These are phyloP conservation scores for Scortum barcoo DNA, from an alignment of 2,113 vertebrate genomes.

Conservation along the genomic window DNA sequence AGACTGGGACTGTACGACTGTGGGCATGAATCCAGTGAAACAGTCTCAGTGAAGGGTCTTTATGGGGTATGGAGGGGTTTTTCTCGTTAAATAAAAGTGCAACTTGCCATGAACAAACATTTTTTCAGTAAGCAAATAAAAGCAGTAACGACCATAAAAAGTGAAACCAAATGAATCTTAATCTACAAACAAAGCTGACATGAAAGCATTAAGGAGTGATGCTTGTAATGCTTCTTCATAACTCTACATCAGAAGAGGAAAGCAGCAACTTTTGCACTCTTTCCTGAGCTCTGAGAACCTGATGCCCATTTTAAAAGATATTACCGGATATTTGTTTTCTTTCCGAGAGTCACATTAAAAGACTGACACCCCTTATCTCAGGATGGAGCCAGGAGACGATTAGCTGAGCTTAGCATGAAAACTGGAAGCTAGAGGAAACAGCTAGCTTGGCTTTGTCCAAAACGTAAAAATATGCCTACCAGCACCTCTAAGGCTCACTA, in stretches of 20 bases:
- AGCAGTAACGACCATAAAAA: constrained; percentile 2
- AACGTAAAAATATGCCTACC: too few relatives aligned
- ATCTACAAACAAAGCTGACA: constrained; percentile 2
- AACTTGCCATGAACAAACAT: constrained; percentile 51
- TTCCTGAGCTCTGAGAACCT: neutral
- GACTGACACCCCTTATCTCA: too few relatives aligned
- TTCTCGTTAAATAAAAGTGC: constrained; percentile 72
- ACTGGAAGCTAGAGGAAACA: too few relatives aligned
- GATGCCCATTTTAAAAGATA: neutral
- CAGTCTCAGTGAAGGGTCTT: constrained; percentile 58
- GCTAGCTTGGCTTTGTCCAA: too few relatives aligned
- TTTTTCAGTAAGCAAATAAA: constrained; percentile 57
- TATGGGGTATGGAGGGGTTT: constrained; percentile 40
- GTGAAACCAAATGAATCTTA: constrained; percentile 13
- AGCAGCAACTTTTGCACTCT: neutral
- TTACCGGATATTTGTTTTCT: neutral
- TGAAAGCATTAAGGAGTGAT: neutral
- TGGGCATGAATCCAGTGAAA: constrained; percentile 71
- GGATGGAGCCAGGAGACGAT: too few relatives aligned
- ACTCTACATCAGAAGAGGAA: neutral
- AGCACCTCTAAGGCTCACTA: too few relatives aligned
- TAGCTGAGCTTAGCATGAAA: too few relatives aligned
- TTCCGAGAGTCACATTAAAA: too few relatives aligned
- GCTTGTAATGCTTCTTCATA: neutral
- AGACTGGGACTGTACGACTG: constrained; percentile 80